These are phyloP conservation scores for Marisa cornuarietis DNA, from an alignment of 1,140 invertebrate species.

Conservation along the genomic window DNA sequence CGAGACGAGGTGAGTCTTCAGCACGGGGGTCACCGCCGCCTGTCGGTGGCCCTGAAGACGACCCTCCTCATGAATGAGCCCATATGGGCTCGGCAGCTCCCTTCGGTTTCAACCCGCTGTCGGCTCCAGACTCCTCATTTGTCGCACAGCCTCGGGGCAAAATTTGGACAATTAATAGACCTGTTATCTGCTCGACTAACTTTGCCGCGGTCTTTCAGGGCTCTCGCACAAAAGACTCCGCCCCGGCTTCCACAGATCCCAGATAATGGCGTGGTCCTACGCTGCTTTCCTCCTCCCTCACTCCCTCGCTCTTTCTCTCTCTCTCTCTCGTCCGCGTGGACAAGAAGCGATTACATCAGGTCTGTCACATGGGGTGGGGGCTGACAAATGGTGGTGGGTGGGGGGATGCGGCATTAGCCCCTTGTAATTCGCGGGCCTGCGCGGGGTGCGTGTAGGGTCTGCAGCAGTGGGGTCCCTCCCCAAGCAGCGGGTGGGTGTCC, in stretches of 20 bases:
- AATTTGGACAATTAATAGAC: conserved; percentile 13
- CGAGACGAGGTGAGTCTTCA: too few relatives aligned
- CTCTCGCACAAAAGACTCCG: not conserved
- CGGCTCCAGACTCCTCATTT: not conserved
- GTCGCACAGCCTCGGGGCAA: not conserved
- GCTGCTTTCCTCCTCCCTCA: not conserved
- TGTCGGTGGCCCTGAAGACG: not conserved
- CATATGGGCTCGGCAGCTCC: not conserved
- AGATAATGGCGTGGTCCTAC: not conserved
- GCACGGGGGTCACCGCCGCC: not conserved
- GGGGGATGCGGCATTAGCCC: not conserved
- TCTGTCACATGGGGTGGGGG: not conserved
- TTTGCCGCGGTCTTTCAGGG: not conserved
- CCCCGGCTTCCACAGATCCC: not conserved
- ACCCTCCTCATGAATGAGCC: not conserved
- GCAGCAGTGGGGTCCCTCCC: not conserved
- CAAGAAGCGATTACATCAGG: conserved; percentile 9
- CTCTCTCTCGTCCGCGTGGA: not conserved
- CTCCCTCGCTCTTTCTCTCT: too few relatives aligned
- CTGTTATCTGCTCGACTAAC: conserved; percentile 5
- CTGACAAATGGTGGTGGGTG: not conserved
- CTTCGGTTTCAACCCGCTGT: not conserved
- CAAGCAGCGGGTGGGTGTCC: not conserved
- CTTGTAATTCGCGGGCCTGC: not conserved
- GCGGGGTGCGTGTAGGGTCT: not conserved